Evolutionary conservation across 2,113 vertebrate genomes (phyloP).

Genomic region (Paraplagusia blochii): DNA sequence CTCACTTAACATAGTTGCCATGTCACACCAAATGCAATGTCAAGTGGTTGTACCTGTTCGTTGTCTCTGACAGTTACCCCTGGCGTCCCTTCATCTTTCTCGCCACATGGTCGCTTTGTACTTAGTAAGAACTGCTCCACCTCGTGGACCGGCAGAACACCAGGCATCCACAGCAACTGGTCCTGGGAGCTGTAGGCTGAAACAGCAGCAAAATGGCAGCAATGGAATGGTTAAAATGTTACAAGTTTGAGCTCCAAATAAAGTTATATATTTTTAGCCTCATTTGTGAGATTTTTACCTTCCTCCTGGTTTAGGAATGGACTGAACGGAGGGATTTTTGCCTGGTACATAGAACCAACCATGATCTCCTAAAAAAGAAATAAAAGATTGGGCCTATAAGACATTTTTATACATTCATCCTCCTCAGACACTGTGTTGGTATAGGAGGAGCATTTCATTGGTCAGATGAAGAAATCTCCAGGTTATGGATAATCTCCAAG

Average conservation of each 20-base stretch:
- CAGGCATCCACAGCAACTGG: slow-evolving; percentile 92
- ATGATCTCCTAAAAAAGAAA: slow-evolving; percentile 84
- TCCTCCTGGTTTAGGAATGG: slow-evolving; percentile 74
- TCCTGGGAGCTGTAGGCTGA: slow-evolving; percentile 86
- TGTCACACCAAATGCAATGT: background rate
- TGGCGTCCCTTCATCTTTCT: slow-evolving; percentile 69
- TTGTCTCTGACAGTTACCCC: slow-evolving; percentile 83
- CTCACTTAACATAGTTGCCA: background rate
- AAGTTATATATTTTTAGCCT: too few species aligned
- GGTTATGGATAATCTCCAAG: too few species aligned
- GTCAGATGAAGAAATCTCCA: too few species aligned
- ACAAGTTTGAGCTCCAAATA: background rate
- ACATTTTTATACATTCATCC: too few species aligned
- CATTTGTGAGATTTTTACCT: slow-evolving; percentile 71
- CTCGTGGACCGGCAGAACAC: slow-evolving; percentile 78
- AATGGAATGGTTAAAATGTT: background rate
- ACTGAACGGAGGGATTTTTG: slow-evolving; percentile 81
- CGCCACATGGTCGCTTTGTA: slow-evolving; percentile 74
- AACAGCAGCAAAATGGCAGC: background rate
- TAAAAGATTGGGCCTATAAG: background rate
- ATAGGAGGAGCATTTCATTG: too few species aligned
- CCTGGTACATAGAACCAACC: slow-evolving; percentile 92
- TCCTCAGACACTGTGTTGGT: too few species aligned
- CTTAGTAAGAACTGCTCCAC: slow-evolving; percentile 87
- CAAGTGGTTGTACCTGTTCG: slow-evolving; percentile 80